A percentile compares a stretch with the other conserved stretches of the same genome.
Evolutionary conservation across 2,797 vertebrate genomes (phyloP).

Genomic region (Phyllotis vaccarum): DNA sequence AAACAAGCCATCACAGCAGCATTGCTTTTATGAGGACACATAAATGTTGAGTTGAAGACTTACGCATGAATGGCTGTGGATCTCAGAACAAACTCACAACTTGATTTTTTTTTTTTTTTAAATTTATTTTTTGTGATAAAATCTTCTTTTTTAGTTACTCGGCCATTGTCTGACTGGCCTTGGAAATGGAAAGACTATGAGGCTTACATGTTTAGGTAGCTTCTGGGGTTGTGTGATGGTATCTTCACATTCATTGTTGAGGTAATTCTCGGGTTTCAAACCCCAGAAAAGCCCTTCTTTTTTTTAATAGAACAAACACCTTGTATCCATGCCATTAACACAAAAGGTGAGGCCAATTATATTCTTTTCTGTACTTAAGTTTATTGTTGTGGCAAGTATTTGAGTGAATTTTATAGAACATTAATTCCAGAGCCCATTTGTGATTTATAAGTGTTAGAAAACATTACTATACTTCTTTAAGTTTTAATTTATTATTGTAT

Average conservation of each 20-base stretch:
- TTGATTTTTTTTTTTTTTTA: constrained; percentile 48
- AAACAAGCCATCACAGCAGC: not conserved
- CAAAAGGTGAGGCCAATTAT: not conserved
- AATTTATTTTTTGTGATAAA: constrained; percentile 6
- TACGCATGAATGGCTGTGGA: not conserved
- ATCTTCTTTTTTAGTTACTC: constrained; percentile 25
- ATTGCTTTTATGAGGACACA: not conserved
- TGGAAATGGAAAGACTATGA: not conserved
- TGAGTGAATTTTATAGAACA: not conserved
- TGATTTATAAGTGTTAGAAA: not conserved
- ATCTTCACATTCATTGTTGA: constrained; percentile 3
- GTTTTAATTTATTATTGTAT: not conserved
- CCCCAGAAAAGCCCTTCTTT: not conserved
- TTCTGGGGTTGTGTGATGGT: not conserved
- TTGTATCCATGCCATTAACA: not conserved
- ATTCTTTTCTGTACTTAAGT: not conserved
- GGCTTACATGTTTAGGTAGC: not conserved
- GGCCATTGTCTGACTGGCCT: not conserved
- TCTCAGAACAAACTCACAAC: not conserved
- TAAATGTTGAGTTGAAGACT: not conserved
- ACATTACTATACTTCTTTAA: not conserved
- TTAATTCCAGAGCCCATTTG: not conserved
- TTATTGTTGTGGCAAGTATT: not conserved
- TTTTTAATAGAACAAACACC: not conserved
- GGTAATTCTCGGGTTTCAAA: not conserved